These are phyloP conservation scores for Sakesphorus luctuosus DNA, from an alignment of 2,113 vertebrate species.

Conservation along the genomic window DNA sequence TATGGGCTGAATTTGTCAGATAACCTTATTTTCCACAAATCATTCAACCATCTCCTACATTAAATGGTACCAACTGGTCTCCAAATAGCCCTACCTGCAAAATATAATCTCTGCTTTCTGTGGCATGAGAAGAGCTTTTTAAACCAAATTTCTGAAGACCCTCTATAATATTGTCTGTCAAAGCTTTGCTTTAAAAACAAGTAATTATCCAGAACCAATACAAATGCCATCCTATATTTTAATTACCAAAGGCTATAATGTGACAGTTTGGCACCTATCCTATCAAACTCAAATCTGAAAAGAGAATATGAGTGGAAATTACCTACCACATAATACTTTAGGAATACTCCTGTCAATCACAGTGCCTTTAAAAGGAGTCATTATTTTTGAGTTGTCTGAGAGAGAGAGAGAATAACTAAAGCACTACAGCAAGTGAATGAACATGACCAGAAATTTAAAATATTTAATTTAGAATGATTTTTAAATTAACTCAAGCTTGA, in stretches of 20 bases:
- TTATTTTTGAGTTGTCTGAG: constrained; percentile 30
- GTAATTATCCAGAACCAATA: constrained; percentile 35
- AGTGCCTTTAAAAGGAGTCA: constrained; percentile 15
- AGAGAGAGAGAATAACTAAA: constrained; percentile 5
- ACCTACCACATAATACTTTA: background rate
- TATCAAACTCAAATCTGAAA: background rate
- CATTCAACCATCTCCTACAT: constrained; percentile 43
- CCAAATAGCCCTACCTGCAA: constrained; percentile 18
- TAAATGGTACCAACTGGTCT: constrained; percentile 42
- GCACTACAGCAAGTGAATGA: background rate
- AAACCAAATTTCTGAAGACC: background rate
- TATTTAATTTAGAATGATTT: background rate
- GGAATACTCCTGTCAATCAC: constrained; percentile 28
- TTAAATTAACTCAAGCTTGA: background rate
- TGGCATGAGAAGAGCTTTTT: background rate
- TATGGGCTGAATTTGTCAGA: constrained; percentile 58
- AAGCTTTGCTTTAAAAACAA: constrained; percentile 4
- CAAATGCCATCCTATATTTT: constrained; percentile 24
- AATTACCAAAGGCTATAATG: constrained; percentile 11
- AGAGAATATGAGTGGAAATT: constrained; percentile 11
- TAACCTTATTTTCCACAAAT: constrained; percentile 61
- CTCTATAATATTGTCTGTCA: constrained; percentile 9
- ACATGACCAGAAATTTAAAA: background rate
- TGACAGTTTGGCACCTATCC: constrained; percentile 36
- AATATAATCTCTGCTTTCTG: constrained; percentile 2